Evolutionary conservation across 2,113 vertebrate genomes (phyloP).

Genomic region (Myrmecophaga tridactyla): DNA sequence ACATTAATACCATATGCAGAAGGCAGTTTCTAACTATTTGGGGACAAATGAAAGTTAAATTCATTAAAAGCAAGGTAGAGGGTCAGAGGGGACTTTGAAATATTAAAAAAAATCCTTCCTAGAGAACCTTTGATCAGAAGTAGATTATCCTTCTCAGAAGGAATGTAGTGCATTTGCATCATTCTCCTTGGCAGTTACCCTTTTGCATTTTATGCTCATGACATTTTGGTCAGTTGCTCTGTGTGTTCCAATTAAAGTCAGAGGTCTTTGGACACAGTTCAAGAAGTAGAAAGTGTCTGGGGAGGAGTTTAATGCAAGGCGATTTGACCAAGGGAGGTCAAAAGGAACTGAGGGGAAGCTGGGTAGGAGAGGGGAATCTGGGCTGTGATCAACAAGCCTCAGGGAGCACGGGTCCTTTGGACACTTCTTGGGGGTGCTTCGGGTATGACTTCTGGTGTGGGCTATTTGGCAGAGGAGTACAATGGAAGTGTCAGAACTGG

Average conservation of each 20-base stretch:
- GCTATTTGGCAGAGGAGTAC: background rate
- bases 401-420: background rate
- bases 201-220: constrained; percentile 69
- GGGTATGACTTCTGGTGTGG: background rate
- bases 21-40: background rate
- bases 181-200: constrained; percentile 61
- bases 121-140: constrained; percentile 47
- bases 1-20: accelerated
- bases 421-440: background rate
- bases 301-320: background rate
- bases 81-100: constrained; percentile 33
- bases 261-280: constrained; percentile 45
- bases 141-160: constrained; percentile 44
- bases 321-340: constrained; percentile 13
- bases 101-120: constrained; percentile 18
- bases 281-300: constrained; percentile 41
- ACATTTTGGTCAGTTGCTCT: constrained; percentile 34
- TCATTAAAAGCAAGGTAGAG: constrained; percentile 15
- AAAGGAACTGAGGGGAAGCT: background rate
- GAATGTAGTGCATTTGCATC: background rate
- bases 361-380: background rate
- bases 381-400: background rate
- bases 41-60: background rate
- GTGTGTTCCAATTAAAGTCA: constrained; percentile 53
- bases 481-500: background rate